Evolutionary conservation across 2,113 vertebrate genomes (phyloP).

Genomic region (Scortum barcoo): DNA sequence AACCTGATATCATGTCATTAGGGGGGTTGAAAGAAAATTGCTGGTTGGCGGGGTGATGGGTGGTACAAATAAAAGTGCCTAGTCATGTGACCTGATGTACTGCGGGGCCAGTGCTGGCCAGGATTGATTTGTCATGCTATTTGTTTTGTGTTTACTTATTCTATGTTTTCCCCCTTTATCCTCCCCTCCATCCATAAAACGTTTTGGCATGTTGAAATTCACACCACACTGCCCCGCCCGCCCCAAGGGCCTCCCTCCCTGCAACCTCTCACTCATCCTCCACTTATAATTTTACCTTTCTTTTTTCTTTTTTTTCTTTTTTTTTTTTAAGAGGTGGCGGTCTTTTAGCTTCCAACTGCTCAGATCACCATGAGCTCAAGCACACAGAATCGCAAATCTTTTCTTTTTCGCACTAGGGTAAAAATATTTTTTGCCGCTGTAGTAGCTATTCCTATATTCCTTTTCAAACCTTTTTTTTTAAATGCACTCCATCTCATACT

Average conservation of each 20-base stretch:
- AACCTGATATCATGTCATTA: constrained; percentile 51
- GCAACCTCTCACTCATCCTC: constrained; percentile 68
- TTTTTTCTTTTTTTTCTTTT: constrained; percentile 42
- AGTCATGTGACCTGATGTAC: constrained; percentile 80
- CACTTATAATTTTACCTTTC: constrained; percentile 50
- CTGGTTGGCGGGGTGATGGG: constrained; percentile 55
- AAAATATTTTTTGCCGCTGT: constrained; percentile 27
- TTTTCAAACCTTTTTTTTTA: constrained; percentile 16
- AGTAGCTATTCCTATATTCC: constrained; percentile 21
- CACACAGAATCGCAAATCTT: background rate
- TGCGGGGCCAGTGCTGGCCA: constrained; percentile 78
- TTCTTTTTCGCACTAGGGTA: constrained; percentile 31
- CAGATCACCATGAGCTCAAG: constrained; percentile 21
- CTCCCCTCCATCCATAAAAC: constrained; percentile 79
- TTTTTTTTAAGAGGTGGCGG: constrained; percentile 21
- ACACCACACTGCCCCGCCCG: constrained; percentile 82
- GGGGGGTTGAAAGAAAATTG: constrained; percentile 51
- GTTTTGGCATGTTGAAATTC: constrained; percentile 91
- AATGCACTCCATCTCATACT: constrained; percentile 31
- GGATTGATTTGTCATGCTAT: constrained; percentile 84
- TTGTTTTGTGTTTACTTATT: constrained; percentile 78
- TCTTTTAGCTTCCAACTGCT: constrained; percentile 41
- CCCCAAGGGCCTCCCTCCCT: constrained; percentile 68
- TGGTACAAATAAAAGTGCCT: constrained; percentile 62
- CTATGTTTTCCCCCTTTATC: constrained; percentile 64